Base-by-base conservation (phyloP, 1,140 invertebrate species). In the Habropoda laboriosa region DNA sequence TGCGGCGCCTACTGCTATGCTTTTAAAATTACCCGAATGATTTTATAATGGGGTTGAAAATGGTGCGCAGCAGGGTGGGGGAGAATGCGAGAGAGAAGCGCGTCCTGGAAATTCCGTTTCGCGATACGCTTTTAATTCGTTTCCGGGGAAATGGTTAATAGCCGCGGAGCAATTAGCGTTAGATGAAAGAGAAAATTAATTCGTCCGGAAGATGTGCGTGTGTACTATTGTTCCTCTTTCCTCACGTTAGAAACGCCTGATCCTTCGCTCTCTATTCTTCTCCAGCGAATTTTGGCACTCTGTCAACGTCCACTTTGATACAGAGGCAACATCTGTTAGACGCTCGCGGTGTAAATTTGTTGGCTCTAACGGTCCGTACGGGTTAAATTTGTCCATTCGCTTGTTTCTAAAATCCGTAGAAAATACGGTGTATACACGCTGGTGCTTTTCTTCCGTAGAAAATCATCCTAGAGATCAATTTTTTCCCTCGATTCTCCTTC, bases 251-350 rank as follows among this genome's bases (percentile, higher is more conserved):
- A 2, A 27, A 3, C 21, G 21, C 35, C 24, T 12, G 35, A 63
- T 38, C 24, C 18, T 35, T 24, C 7, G 18, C n/a, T n/a, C n/a
- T n/a, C 24, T 10, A 42, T 57, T 21, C 45, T 63, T 53, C 57
- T 82, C 63, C 42, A 55, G 61, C 35, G 21, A n/a, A 5, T 40
- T n/a, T 79, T 82, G 80, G 75, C 82, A 74, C 30, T 47, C 24
- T 21, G 60, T 84, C 82, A 82, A 79, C 74, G 53, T 57, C 42
- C 49, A 24, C 49, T 53, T 82, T 79, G 72, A 67, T 72, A 40
- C 75, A 35, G 67, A 58, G 55, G 49, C 55, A 71, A 72, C 63
- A 60, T 73, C 47, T 79, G 81, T 68, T 78, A 27, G 66, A 5
- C 3, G 4, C 2, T 0, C 12, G n/a, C 13, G n/a, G 42, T 66